These are phyloP conservation scores for Steinernema hermaphroditum DNA, from an alignment of 2,888 invertebrate species.

Conservation along the genomic window DNA sequence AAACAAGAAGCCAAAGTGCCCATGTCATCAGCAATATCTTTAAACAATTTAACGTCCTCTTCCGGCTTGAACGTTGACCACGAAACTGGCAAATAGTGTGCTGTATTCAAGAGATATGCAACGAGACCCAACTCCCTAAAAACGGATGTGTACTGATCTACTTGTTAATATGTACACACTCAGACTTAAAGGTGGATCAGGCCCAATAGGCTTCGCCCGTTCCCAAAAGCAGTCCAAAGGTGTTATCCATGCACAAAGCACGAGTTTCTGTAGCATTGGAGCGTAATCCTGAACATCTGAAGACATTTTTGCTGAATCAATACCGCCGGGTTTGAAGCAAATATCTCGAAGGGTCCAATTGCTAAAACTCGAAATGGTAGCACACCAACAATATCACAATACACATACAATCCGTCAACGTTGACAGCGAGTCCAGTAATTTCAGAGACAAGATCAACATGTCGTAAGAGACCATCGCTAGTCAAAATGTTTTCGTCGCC, in stretches of 20 bases:
- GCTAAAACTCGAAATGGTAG: too few species aligned
- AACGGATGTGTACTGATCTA: too few species aligned
- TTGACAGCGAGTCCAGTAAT: slow-evolving; percentile 56
- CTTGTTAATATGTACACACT: too few species aligned
- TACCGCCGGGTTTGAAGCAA: slow-evolving; percentile 90
- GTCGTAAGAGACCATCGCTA: slow-evolving; percentile 51
- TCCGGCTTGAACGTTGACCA: slow-evolving; percentile 49
- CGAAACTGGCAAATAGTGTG: background rate
- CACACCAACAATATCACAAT: too few species aligned
- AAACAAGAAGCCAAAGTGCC: slow-evolving; percentile 43
- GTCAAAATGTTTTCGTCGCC: slow-evolving; percentile 53
- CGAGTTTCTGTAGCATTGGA: slow-evolving; percentile 77
- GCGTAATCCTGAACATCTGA: background rate
- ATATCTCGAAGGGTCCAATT: slow-evolving; percentile 93
- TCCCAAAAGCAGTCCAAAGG: slow-evolving; percentile 99
- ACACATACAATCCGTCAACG: slow-evolving; percentile 54
- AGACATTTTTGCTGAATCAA: slow-evolving; percentile 36
- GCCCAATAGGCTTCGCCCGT: slow-evolving; percentile 90
- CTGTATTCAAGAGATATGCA: background rate
- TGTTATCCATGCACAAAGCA: slow-evolving; percentile 95
- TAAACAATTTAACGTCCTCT: slow-evolving; percentile 37
- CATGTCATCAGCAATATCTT: slow-evolving; percentile 43
- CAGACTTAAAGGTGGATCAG: slow-evolving; percentile 51
- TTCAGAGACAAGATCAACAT: slow-evolving; percentile 58
- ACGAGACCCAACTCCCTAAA: background rate